Conservation (phyloP, 2,888 invertebrate species). For the Metellina segmentata region DNA sequence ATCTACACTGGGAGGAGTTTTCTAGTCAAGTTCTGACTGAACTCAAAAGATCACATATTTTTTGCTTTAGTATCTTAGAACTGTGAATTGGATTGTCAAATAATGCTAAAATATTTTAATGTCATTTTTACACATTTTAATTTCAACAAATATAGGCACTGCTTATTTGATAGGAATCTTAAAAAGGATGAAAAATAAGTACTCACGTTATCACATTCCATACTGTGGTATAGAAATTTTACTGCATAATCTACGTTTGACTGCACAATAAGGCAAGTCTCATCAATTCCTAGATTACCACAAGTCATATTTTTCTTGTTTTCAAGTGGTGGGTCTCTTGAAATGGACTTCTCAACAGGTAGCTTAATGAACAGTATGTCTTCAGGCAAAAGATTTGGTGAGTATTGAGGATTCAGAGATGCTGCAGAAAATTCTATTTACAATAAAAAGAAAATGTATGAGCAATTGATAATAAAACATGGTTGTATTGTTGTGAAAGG, state of each 20-base stretch:
- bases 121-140: too few species aligned
- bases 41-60: too few species aligned
- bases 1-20: too few species aligned
- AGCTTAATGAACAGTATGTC: conserved; percentile 39
- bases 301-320: conserved; percentile 52
- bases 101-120: too few species aligned
- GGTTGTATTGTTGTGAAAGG: too few species aligned
- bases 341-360: background rate
- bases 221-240: conserved; percentile 57
- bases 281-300: conserved; percentile 43
- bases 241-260: conserved; percentile 41
- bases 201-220: conserved; percentile 70
- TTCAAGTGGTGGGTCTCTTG: background rate
- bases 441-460: background rate
- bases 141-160: too few species aligned
- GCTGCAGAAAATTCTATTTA: background rate
- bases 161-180: too few species aligned
- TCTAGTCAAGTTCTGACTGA: too few species aligned
- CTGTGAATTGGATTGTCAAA: too few species aligned
- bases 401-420: background rate
- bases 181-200: background rate
- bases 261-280: conserved; percentile 60
- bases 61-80: too few species aligned
- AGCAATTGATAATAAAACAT: background rate
- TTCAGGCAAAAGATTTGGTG: conserved; percentile 17